These are phyloP conservation scores for Myathropa florea DNA, from an alignment of 2,888 invertebrate genomes.

Conservation along the genomic window DNA sequence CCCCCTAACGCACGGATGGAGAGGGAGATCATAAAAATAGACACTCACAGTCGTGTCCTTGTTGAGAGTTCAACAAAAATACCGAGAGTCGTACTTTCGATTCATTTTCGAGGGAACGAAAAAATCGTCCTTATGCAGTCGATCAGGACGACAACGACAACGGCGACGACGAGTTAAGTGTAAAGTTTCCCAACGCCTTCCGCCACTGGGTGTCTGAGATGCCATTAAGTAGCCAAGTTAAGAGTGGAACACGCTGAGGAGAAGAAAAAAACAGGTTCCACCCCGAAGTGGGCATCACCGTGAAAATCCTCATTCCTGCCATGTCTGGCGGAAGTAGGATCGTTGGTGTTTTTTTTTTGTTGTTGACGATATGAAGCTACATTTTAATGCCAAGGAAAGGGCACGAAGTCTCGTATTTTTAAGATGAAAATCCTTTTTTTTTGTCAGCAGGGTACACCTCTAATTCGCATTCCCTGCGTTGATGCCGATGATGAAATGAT, in stretches of 20 bases:
- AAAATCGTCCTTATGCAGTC: conserved; percentile 25
- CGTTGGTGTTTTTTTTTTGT: too few relatives aligned
- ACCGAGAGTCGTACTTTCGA: conserved; percentile 28
- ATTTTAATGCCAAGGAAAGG: conserved; percentile 34
- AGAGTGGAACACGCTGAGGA: neutral
- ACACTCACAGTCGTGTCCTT: conserved; percentile 18
- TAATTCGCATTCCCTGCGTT: conserved; percentile 60
- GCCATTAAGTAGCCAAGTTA: conserved; percentile 43
- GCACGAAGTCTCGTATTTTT: conserved; percentile 25
- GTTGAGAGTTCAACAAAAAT: conserved; percentile 2
- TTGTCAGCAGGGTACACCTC: conserved; percentile 40
- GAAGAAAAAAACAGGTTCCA: conserved; percentile 29
- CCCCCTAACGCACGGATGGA: neutral
- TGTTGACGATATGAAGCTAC: conserved; percentile 33
- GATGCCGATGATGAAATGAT: conserved; percentile 59
- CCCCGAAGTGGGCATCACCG: conserved; percentile 46
- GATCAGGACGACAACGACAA: neutral
- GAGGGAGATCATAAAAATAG: neutral
- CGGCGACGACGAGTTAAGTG: neutral
- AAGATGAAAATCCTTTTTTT: conserved; percentile 11
- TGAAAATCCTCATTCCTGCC: conserved; percentile 15
- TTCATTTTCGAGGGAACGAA: conserved; percentile 30
- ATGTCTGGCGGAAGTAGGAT: neutral
- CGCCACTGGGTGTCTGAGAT: conserved; percentile 45
- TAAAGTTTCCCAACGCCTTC: conserved; percentile 6